Conservation (phyloP, 92 coral and sea anemone genomes). For the Phenganax subtilis region DNA sequence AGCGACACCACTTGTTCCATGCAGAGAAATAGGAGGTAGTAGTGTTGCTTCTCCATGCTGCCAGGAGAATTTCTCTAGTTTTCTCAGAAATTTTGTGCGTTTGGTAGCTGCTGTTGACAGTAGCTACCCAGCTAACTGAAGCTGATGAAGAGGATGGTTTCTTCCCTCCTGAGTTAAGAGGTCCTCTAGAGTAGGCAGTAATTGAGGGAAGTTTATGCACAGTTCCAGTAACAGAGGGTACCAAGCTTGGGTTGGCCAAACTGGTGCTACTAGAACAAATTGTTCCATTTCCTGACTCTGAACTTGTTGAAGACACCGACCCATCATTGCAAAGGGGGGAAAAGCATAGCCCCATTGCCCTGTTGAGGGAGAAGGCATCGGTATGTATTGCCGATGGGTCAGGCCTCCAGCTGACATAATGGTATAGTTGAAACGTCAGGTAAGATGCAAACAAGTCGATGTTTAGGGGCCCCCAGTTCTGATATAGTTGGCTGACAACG, state of each 20-base stretch:
- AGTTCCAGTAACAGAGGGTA: constrained; percentile 35
- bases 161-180: constrained; percentile 29
- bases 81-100: constrained; percentile 20
- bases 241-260: constrained; percentile 47
- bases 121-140: constrained; percentile 49
- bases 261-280: constrained; percentile 42
- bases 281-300: constrained; percentile 31
- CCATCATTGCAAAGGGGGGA: constrained; percentile 46
- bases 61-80: constrained; percentile 36
- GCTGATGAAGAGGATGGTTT: constrained; percentile 37
- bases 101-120: constrained; percentile 43
- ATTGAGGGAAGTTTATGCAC: constrained; percentile 33
- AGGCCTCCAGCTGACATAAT: constrained; percentile 46
- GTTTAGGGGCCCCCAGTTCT: constrained; percentile 33
- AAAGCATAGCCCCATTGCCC: constrained; percentile 39
- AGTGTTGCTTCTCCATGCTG: constrained; percentile 45
- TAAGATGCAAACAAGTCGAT: constrained; percentile 42
- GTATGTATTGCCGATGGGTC: constrained; percentile 39
- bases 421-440: constrained; percentile 21
- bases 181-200: constrained; percentile 29
- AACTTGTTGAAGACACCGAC: constrained; percentile 37
- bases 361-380: constrained; percentile 46
- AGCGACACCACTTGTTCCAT: constrained; percentile 44
- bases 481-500: constrained; percentile 4
- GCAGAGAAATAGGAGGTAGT: constrained; percentile 41